phyloP scores from a whole-genome alignment of 2,888 invertebrate species.

The Drosophila formosana region DNA sequence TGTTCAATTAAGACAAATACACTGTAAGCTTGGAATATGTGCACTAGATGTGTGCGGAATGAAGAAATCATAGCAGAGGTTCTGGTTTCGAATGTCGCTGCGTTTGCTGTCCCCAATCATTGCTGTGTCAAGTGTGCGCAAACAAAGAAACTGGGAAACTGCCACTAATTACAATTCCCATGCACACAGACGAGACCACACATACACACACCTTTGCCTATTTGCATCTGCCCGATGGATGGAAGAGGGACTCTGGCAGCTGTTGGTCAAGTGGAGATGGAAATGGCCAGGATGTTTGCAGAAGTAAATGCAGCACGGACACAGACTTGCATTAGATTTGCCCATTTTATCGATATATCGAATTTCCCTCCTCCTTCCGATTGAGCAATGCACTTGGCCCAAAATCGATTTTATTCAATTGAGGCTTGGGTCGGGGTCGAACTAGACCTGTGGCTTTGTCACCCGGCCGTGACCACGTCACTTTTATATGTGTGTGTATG shows the following conservation, averaged over 20 bases:
- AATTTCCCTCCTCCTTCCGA: slow-evolving; percentile 41
- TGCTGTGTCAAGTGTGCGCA: slow-evolving; percentile 69
- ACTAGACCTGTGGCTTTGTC: slow-evolving; percentile 58
- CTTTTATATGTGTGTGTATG: slow-evolving; percentile 11
- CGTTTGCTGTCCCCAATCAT: slow-evolving; percentile 41
- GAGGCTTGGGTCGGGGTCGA: slow-evolving; percentile 15
- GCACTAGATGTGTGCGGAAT: slow-evolving; percentile 1
- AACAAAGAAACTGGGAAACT: slow-evolving; percentile 78
- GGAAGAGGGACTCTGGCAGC: slow-evolving; percentile 15
- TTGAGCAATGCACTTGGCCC: slow-evolving; percentile 41
- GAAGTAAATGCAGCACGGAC: slow-evolving; percentile 36
- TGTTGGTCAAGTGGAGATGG: slow-evolving; percentile 10
- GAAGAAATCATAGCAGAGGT: slow-evolving; percentile 27
- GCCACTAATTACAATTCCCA: slow-evolving; percentile 81
- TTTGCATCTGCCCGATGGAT: slow-evolving; percentile 52
- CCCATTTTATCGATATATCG: slow-evolving; percentile 56
- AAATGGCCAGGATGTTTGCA: slow-evolving; percentile 62
- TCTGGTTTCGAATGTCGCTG: background rate
- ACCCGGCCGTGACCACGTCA: slow-evolving; percentile 70
- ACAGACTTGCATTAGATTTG: slow-evolving; percentile 46
- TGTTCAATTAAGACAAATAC: slow-evolving; percentile 9
- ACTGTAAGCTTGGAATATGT: slow-evolving; percentile 51
- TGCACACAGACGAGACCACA: slow-evolving; percentile 30
- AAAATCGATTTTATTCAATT: slow-evolving; percentile 70
- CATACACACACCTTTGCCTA: slow-evolving; percentile 7